Evolutionary conservation across 2,113 vertebrate genomes (phyloP).

Genomic region (Sinocyclocheilus rhinocerous): DNA sequence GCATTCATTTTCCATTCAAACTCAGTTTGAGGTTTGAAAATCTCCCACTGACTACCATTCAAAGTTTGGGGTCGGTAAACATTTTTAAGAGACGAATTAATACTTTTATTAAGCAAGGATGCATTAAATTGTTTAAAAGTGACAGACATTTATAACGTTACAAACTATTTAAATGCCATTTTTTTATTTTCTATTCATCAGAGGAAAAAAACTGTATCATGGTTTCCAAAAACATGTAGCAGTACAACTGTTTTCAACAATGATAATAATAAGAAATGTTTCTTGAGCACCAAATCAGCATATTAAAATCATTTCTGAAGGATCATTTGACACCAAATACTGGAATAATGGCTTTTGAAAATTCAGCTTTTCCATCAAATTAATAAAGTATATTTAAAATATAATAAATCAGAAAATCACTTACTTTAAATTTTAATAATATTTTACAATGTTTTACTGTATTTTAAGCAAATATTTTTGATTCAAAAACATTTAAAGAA

Average conservation of each 20-base stretch:
- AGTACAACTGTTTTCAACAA: neutral
- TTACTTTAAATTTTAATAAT: neutral
- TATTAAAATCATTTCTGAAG: neutral
- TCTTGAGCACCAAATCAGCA: neutral
- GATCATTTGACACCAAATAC: neutral
- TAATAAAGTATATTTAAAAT: neutral
- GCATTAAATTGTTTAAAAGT: neutral
- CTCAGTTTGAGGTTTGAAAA: neutral
- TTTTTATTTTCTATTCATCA: neutral
- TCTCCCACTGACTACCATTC: neutral
- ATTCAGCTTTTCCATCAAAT: neutral
- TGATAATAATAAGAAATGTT: neutral
- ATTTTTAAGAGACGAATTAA: neutral
- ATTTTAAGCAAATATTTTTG: neutral
- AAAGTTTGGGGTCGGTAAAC: neutral
- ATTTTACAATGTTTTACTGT: neutral
- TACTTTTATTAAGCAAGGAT: neutral
- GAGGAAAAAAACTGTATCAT: neutral
- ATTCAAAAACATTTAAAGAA: neutral
- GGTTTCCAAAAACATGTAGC: neutral
- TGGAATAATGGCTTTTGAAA: neutral
- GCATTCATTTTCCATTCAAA: neutral
- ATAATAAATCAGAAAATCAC: neutral
- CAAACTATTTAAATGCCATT: neutral
- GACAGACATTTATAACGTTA: neutral